A percentile compares a stretch with the other conserved stretches of the same genome.
phyloP scores from a whole-genome alignment of 2,888 invertebrate species.

The Xylocampa areola region DNA sequence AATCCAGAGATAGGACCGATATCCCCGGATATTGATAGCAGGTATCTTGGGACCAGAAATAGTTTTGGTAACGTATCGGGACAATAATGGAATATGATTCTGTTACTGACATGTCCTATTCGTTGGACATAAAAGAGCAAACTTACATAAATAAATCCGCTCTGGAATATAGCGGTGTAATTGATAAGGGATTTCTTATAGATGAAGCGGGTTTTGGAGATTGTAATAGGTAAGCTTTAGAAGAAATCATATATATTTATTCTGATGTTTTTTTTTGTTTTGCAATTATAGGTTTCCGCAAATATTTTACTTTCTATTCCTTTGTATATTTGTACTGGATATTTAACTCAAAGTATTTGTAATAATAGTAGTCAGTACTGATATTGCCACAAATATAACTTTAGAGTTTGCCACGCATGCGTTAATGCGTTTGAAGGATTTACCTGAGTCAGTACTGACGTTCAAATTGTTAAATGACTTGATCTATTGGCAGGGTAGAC shows the following conservation, averaged over 20 bases:
- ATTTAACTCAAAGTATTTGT: too few species aligned
- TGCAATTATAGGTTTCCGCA: too few species aligned
- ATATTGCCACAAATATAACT: too few species aligned
- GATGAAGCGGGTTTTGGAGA: neutral
- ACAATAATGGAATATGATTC: slow-evolving; percentile 69
- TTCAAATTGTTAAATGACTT: too few species aligned
- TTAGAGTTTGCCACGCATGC: too few species aligned
- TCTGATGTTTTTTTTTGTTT: too few species aligned
- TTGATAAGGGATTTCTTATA: slow-evolving; percentile 18
- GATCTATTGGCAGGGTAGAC: too few species aligned
- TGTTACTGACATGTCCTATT: slow-evolving; percentile 64
- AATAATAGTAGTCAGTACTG: too few species aligned
- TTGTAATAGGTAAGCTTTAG: neutral
- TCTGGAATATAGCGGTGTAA: slow-evolving; percentile 3
- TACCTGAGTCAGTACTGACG: too few species aligned
- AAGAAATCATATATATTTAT: neutral
- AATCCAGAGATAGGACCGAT: slow-evolving; percentile 84
- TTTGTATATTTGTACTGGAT: too few species aligned
- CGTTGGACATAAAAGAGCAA: slow-evolving; percentile 41
- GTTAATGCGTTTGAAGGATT: too few species aligned
- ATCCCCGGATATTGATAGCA: slow-evolving; percentile 86
- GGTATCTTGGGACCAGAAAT: slow-evolving; percentile 80
- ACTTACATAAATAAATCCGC: slow-evolving; percentile 21
- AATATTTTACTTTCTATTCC: too few species aligned
- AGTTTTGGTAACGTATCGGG: slow-evolving; percentile 79